Conservation (phyloP, 2,888 invertebrate species). For the Parnassius orleans region DNA sequence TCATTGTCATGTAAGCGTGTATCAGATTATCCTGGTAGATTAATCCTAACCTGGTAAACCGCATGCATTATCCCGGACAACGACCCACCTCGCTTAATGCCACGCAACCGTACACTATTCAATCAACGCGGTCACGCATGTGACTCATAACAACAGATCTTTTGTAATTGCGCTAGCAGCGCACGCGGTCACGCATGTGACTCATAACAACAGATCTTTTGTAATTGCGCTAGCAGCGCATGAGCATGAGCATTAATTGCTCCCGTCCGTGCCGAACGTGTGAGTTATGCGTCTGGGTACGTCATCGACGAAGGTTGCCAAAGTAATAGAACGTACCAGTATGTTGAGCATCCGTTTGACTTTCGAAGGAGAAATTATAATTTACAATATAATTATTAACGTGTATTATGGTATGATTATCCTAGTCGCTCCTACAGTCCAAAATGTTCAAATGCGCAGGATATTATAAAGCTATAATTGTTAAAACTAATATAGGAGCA, state of each 20-base stretch:
- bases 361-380: no score
- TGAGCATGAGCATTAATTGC: constrained; percentile 18
- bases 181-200: constrained; percentile 11
- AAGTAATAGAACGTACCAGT: background rate
- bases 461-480: no score
- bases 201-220: constrained; percentile 20
- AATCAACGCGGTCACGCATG: constrained; percentile 16
- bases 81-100: constrained; percentile 5
- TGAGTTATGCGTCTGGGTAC: constrained; percentile 19
- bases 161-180: constrained; percentile 15
- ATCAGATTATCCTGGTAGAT: background rate
- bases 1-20: no score
- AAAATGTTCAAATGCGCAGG: no score
- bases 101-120: constrained; percentile 1
- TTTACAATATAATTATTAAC: no score
- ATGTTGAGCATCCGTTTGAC: no score
- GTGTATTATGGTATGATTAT: no score
- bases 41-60: constrained; percentile 7
- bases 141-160: constrained; percentile 20
- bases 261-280: constrained; percentile 15
- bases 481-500: no score
- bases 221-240: constrained; percentile 12
- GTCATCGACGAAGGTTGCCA: constrained; percentile 6
- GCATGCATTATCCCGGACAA: constrained; percentile 10
- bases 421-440: no score